Percentiles rank a stretch among this genome's conserved stretches.
Evolutionary conservation across 2,113 vertebrate species (phyloP).

Genomic region (Pygoscelis antarcticus): DNA sequence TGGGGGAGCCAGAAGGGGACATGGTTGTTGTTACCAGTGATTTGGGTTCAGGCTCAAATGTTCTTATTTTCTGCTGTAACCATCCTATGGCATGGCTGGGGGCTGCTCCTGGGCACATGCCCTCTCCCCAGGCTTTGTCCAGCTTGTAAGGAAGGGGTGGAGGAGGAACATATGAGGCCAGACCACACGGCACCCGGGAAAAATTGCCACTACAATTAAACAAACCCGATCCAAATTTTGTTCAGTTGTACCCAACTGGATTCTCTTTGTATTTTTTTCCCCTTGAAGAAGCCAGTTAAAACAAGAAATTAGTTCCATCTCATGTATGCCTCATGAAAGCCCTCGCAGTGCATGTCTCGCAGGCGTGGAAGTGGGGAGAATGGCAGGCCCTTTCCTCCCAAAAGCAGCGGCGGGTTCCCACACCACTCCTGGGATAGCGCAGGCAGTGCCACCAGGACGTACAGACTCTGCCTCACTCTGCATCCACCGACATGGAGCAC

Average conservation of each 20-base stretch:
- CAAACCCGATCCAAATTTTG: not conserved
- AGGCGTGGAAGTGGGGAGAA: not conserved
- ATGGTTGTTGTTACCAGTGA: not conserved
- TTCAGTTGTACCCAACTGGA: not conserved
- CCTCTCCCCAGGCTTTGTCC: not conserved
- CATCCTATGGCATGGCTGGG: not conserved
- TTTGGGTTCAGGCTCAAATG: not conserved
- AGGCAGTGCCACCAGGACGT: not conserved
- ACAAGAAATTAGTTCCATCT: not conserved
- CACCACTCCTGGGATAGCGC: accelerated
- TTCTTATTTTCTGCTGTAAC: not conserved
- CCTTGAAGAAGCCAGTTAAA: not conserved
- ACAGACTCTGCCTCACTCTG: not conserved
- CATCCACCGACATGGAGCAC: accelerated
- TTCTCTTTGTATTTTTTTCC: not conserved
- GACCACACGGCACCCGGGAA: not conserved
- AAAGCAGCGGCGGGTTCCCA: not conserved
- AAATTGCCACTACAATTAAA: not conserved
- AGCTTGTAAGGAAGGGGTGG: not conserved
- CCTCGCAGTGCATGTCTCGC: accelerated
- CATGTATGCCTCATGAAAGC: accelerated
- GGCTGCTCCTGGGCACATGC: not conserved
- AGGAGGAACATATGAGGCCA: not conserved
- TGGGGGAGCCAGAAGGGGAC: not conserved
- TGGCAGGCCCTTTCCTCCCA: not conserved